phyloP scores from a whole-genome alignment of 2,797 vertebrate species.

The Cossypha niveicapilla region DNA sequence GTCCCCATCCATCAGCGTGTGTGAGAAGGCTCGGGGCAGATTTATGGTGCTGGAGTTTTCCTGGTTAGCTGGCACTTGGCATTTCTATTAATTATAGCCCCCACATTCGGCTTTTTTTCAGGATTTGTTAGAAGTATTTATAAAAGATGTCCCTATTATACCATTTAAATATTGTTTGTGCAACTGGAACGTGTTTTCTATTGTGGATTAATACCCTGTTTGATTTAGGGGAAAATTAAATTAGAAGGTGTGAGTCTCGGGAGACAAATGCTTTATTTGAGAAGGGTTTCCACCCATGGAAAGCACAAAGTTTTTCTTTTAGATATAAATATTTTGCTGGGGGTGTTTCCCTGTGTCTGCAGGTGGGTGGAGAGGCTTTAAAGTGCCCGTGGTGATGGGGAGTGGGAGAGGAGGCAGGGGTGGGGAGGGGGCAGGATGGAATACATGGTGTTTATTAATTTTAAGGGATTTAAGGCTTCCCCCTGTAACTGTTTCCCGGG shows the following conservation, averaged over 20 bases:
- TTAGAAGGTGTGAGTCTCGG: slow-evolving; percentile 5
- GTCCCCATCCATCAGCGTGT: slow-evolving; percentile 75
- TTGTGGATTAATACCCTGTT: slow-evolving; percentile 59
- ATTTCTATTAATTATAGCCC: slow-evolving; percentile 79
- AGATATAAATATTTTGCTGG: not conserved
- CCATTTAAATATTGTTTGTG: slow-evolving; percentile 69
- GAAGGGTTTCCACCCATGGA: slow-evolving; percentile 28
- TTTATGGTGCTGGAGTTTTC: slow-evolving; percentile 75
- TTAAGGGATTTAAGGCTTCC: not conserved
- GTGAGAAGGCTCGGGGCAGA: slow-evolving; percentile 73
- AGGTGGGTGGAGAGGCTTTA: not conserved
- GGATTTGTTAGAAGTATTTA: slow-evolving; percentile 46
- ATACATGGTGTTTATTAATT: not conserved
- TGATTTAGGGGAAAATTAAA: slow-evolving; percentile 69
- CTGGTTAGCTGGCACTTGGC: slow-evolving; percentile 77
- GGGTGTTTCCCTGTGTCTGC: not conserved
- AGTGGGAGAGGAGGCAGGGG: not conserved
- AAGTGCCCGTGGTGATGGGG: fast-evolving
- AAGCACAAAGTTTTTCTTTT: slow-evolving; percentile 17
- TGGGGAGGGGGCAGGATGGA: not conserved
- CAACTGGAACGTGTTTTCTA: slow-evolving; percentile 64
- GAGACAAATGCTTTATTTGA: slow-evolving; percentile 23
- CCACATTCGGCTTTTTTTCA: slow-evolving; percentile 20
- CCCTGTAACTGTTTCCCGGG: not conserved
- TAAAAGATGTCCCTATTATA: slow-evolving; percentile 65